phyloP scores from a whole-genome alignment of 2,888 invertebrate species.

The Lasioglossum calceatum region DNA sequence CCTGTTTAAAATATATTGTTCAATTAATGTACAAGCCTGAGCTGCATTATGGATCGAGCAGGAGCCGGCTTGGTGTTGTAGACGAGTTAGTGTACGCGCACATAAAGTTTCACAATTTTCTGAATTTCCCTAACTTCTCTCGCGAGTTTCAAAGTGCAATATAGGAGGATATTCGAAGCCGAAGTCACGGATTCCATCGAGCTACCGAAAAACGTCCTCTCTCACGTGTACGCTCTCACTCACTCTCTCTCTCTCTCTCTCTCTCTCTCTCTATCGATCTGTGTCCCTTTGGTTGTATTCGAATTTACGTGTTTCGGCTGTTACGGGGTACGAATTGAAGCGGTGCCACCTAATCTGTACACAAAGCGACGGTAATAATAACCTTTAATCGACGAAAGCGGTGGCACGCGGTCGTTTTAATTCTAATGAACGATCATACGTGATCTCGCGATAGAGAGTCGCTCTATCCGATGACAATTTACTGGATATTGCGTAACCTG shows the following conservation, averaged over 20 bases:
- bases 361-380: slow-evolving; percentile 20
- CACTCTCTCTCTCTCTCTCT: neutral
- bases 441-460: slow-evolving; percentile 11
- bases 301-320: neutral
- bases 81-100: neutral
- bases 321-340: neutral
- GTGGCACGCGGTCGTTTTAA: slow-evolving; percentile 45
- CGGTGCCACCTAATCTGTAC: slow-evolving; percentile 15
- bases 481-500: slow-evolving; percentile 27
- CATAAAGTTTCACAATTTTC: neutral
- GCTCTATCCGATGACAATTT: slow-evolving; percentile 26
- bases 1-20: neutral
- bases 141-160: neutral
- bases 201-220: neutral
- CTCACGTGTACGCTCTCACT: neutral
- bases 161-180: neutral
- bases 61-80: neutral
- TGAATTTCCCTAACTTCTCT: neutral
- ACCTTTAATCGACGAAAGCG: slow-evolving; percentile 29
- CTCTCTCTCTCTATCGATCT: neutral
- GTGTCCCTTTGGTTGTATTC: neutral
- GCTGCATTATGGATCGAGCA: neutral
- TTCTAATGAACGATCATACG: slow-evolving; percentile 34
- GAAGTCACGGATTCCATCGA: neutral
- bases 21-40: neutral